phyloP scores from a whole-genome alignment of 35 echinoderm and acorn worm species.

The Strongylocentrotus purpuratus region DNA sequence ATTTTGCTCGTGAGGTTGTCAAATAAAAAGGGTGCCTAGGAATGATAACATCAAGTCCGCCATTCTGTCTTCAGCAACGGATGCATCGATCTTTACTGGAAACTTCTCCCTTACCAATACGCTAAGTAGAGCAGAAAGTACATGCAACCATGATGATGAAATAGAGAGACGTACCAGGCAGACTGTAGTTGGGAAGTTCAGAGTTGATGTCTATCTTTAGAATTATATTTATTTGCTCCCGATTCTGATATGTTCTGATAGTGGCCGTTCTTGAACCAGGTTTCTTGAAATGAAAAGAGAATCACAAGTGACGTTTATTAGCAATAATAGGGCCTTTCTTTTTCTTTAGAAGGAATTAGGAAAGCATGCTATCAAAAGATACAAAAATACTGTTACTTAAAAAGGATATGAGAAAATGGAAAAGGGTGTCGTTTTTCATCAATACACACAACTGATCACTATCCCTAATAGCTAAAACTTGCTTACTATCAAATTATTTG shows the following conservation, averaged over 20 bases:
- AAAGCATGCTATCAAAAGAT: too few relatives aligned
- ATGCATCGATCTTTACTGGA: not conserved
- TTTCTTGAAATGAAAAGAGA: too few relatives aligned
- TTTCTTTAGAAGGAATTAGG: too few relatives aligned
- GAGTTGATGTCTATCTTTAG: not conserved
- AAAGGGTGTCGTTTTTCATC: too few relatives aligned
- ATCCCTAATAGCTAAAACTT: too few relatives aligned
- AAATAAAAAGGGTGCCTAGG: not conserved
- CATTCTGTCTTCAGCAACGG: not conserved
- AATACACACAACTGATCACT: too few relatives aligned
- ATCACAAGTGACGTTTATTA: too few relatives aligned
- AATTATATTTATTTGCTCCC: not conserved
- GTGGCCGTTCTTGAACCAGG: too few relatives aligned
- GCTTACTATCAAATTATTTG: too few relatives aligned
- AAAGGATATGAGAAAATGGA: too few relatives aligned
- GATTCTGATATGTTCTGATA: not conserved
- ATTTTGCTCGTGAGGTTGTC: not conserved
- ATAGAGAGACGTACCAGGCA: not conserved
- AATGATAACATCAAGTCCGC: conserved; percentile 9
- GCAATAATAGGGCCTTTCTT: too few relatives aligned
- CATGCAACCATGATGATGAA: not conserved
- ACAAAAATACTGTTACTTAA: too few relatives aligned
- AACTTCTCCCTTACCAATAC: not conserved
- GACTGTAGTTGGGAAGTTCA: not conserved
- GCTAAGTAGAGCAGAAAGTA: conserved; percentile 16